These are phyloP conservation scores for Pipistrellus nathusii DNA, from an alignment of 2,797 vertebrate genomes.

Conservation along the genomic window DNA sequence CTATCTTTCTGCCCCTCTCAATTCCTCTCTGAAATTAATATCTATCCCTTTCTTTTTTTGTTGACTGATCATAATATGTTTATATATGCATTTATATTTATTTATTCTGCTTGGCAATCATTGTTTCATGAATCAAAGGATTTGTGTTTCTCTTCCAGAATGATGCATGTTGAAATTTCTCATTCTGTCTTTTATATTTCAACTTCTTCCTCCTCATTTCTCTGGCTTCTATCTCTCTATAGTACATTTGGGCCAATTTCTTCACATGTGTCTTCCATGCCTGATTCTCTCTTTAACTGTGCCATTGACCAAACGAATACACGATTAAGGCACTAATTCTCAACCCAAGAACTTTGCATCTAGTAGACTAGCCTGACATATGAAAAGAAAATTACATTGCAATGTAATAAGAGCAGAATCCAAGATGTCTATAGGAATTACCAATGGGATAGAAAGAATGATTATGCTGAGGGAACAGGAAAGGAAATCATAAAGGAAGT, in stretches of 20 bases:
- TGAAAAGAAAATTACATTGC: not conserved
- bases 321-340: not conserved
- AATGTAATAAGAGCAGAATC: not conserved
- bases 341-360: not conserved
- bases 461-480: not conserved
- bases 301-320: not conserved
- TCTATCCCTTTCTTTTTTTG: constrained; percentile 8
- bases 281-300: not conserved
- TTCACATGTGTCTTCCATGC: not conserved
- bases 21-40: not conserved
- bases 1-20: too few relatives aligned
- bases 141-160: constrained; percentile 2
- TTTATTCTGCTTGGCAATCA: not conserved
- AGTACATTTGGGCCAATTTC: not conserved
- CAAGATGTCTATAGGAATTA: not conserved
- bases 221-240: not conserved
- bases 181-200: constrained; percentile 23
- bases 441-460: not conserved
- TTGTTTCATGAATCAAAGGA: constrained; percentile 21
- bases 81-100: not conserved
- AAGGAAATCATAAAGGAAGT: not conserved
- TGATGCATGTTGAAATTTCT: not conserved
- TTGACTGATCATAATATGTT: not conserved
- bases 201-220: not conserved
- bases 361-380: not conserved